Base-by-base conservation (phyloP, 2,113 vertebrate species). In the Anser cygnoides region DNA sequence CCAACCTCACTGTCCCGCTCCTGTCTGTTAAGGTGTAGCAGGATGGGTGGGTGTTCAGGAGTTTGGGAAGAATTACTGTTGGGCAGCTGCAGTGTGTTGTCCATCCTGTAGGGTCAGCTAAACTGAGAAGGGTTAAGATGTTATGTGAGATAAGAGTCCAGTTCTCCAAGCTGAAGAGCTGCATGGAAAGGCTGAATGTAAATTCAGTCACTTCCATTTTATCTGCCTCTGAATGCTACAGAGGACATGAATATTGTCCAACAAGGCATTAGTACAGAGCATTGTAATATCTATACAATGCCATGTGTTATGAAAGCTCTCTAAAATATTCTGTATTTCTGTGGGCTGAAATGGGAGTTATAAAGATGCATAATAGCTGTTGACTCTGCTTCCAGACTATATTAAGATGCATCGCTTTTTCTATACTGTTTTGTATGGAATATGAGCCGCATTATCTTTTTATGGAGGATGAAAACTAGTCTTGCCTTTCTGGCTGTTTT, bases 391-490 rank as follows among this genome's bases (percentile, higher is more conserved):
- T 91, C 39, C 52, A 61, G 35, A 19, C 29, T 82, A 2, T 70
- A 28, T 82, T 49, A 75, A 78, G 54, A 84, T 54, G 12, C 15
- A 20, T 54, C 76, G 43, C 52, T 39, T 75, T 81, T 96, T 57
- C 72, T 72, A 4, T 79, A 61, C 22, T 3, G 13, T 59, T 77
- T 49, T 81, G 12, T 57, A 31, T 23, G 54, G 33, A 62, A 23
- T 43, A 10, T 52, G 3, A 70, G 54, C 13, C 19, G 41, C 62
- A 37, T 55, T 87, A 68, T n/a, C 29, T 85, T 92, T 87, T 90
- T 37, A 49, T 73, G 41, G 52, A 87, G 55, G 59, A 58, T 55
- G 68, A 85, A 91, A 92, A 41, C n/a, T 43, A 67, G 33, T 76
- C 58, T 71, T 2, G 1, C 18, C 55, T 90, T 78, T 57, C 19